Conservation (phyloP, 2,113 vertebrate genomes). For the Xenopus tropicalis region UCB_Xtro_10.0 CM004446.2:113796001-113796500, state of each 20-base stretch:
- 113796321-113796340: slow-evolving; percentile 17
- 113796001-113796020: slow-evolving; percentile 49
- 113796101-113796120: slow-evolving; percentile 59
- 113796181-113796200: slow-evolving; percentile 98
- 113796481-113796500: too few relatives aligned
- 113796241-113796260: slow-evolving; percentile 44
- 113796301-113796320: slow-evolving; percentile 11
- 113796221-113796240: slow-evolving; percentile 91
- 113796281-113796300: slow-evolving; percentile 4
- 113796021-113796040: slow-evolving; percentile 20
- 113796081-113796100: slow-evolving; percentile 60
- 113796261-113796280: background rate
- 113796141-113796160: slow-evolving; percentile 70
- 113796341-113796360: slow-evolving; percentile 11
- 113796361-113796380: slow-evolving; percentile 20
- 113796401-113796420: slow-evolving; percentile 9
- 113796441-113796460: background rate
- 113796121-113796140: slow-evolving; percentile 57
- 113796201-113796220: slow-evolving; percentile 97
- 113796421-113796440: slow-evolving; percentile 16
- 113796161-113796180: slow-evolving; percentile 87
- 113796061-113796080: slow-evolving; percentile 52
- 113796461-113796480: background rate
- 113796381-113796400: slow-evolving; percentile 5
- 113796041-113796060: slow-evolving; percentile 25